Conservation (phyloP, 2,888 invertebrate genomes). For the Tachina fera region DNA sequence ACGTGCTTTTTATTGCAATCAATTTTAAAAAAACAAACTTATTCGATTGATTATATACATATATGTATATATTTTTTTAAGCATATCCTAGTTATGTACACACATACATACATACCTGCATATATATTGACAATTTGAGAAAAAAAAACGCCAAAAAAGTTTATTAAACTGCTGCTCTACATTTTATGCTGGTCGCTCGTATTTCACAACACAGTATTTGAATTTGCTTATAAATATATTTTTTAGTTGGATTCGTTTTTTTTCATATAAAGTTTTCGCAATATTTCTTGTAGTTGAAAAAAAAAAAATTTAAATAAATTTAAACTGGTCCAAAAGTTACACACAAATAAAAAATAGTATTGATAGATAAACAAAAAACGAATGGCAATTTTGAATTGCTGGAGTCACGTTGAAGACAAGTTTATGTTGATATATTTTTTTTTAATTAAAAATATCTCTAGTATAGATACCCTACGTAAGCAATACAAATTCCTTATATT, state of each 20-base stretch:
- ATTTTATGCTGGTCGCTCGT: constrained; percentile 46
- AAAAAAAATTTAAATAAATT: constrained; percentile 57
- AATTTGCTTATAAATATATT: constrained; percentile 43
- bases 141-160: constrained; percentile 30
- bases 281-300: constrained; percentile 34
- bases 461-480: constrained; percentile 22
- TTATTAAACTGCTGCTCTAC: constrained; percentile 51
- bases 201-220: constrained; percentile 60
- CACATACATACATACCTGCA: too few species aligned
- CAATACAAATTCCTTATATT: neutral
- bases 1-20: constrained; percentile 23
- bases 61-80: neutral
- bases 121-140: too few species aligned
- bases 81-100: constrained; percentile 37
- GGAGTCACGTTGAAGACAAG: constrained; percentile 39
- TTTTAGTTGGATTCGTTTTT: neutral
- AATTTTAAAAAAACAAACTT: constrained; percentile 29
- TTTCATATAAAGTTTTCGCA: constrained; percentile 31
- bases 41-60: constrained; percentile 37
- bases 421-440: constrained; percentile 26
- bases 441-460: constrained; percentile 33
- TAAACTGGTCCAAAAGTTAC: constrained; percentile 59
- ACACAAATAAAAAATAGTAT: neutral
- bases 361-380: constrained; percentile 16
- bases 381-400: constrained; percentile 24